Evolutionary conservation across 2,113 vertebrate species (phyloP).

Genomic region (Alligator sinensis): DNA sequence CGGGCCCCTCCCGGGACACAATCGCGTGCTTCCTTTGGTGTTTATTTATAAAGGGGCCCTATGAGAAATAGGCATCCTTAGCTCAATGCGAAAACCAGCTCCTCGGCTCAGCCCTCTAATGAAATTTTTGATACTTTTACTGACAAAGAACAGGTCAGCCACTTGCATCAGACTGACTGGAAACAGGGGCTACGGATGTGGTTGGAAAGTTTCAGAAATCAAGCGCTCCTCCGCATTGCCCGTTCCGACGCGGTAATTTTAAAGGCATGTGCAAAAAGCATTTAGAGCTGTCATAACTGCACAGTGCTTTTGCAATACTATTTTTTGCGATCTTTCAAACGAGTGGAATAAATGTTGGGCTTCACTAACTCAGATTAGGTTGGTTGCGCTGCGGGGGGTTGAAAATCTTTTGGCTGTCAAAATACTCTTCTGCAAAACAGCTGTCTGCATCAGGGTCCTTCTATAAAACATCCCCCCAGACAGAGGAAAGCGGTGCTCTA

Average conservation of each 20-base stretch:
- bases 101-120: not conserved
- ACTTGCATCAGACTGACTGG: not conserved
- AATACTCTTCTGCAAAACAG: not conserved
- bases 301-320: not conserved
- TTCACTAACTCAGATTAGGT: not conserved
- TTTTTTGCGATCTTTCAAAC: not conserved
- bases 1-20: not conserved
- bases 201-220: not conserved
- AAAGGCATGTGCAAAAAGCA: not conserved
- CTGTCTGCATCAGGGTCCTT: not conserved
- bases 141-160: not conserved
- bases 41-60: not conserved
- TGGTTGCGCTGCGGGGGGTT: not conserved
- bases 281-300: not conserved
- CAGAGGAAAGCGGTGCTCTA: not conserved
- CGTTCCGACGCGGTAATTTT: not conserved
- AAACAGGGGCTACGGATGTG: not conserved
- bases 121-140: not conserved
- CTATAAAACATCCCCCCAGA: not conserved
- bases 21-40: not conserved
- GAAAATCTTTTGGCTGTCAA: not conserved
- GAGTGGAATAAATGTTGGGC: not conserved
- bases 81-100: not conserved
- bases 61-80: not conserved
- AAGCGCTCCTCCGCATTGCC: not conserved